phyloP scores from a whole-genome alignment of 2,113 vertebrate species.

The Crotalus helleri region DNA sequence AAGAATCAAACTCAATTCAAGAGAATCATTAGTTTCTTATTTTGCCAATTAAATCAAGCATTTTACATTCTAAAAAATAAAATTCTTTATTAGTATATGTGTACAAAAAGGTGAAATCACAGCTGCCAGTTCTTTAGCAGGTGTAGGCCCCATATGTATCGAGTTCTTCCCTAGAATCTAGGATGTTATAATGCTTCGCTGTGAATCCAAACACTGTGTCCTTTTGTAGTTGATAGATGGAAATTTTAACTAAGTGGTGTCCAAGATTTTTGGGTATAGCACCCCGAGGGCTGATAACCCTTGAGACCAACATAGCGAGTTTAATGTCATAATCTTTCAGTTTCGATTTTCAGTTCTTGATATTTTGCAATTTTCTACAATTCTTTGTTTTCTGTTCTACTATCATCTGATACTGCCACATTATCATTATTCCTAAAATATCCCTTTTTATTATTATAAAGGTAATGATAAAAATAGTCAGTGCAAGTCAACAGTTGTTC shows the following conservation, averaged over 20 bases:
- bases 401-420: neutral
- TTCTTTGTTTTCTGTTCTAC: neutral
- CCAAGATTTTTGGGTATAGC: neutral
- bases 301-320: neutral
- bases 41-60: neutral
- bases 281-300: neutral
- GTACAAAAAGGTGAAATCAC: neutral
- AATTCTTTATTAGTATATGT: neutral
- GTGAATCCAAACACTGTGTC: neutral
- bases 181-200: neutral
- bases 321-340: neutral
- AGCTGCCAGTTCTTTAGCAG: neutral
- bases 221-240: neutral
- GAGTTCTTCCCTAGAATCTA: neutral
- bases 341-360: neutral
- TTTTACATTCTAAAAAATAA: neutral
- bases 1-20: neutral
- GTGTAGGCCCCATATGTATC: neutral
- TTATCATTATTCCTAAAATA: neutral
- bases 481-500: neutral
- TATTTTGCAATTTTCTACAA: neutral
- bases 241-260: neutral
- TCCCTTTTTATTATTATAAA: neutral
- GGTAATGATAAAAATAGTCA: neutral
- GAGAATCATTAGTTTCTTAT: neutral